Base-by-base conservation (phyloP, 2,113 vertebrate genomes). In the Anas platyrhynchos region DNA sequence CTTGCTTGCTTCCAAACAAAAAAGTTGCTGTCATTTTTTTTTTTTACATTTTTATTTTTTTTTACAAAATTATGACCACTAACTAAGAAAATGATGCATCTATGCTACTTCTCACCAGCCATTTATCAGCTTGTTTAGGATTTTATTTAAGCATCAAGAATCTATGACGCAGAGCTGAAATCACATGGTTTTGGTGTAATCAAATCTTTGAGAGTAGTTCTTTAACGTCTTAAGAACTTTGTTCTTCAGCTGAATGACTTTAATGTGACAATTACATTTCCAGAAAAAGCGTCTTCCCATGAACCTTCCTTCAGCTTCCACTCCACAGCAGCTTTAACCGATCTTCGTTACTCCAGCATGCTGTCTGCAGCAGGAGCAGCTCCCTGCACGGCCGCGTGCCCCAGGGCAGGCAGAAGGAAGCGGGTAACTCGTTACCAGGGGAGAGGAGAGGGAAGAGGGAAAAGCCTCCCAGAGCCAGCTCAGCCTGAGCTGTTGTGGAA, bases 401-500 rank as follows among this genome's bases (percentile, higher is more conserved):
- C 21, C 20, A 3, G 38, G 0, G 2, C 36, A 3, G 66, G 36
- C 36, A 9, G 48, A 6, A 31, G 68, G 62, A 17, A 25, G 63
- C 4, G 1, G 29, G 56, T 17, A 4, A 12, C 48, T 2, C 0
- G 6, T 4, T 23, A 50, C 34, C 15, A 41, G 0, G 34, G 54
- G 32, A 34, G 44, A 43, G 61, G 17, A 23, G 74, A 5, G 26
- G 44, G 0, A 34, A 25, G 10, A 26, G 61, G 32, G 23, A 27
- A 25, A 14, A 62, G 11, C 10, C n/a, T 25, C 41, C 32, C 11
- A 9, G 78, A 31, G 8, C 18, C 3, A 0, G 36, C 54, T 5
- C 66, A 25, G 31, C 25, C 29, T 12, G 0, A 7, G 7, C 44
- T 1, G 7, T 21, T 2, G 38, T 26, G 38, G 23, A 56, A 1